Evolutionary conservation across 2,113 vertebrate species (phyloP).

Genomic region (Trachemys scripta): DNA sequence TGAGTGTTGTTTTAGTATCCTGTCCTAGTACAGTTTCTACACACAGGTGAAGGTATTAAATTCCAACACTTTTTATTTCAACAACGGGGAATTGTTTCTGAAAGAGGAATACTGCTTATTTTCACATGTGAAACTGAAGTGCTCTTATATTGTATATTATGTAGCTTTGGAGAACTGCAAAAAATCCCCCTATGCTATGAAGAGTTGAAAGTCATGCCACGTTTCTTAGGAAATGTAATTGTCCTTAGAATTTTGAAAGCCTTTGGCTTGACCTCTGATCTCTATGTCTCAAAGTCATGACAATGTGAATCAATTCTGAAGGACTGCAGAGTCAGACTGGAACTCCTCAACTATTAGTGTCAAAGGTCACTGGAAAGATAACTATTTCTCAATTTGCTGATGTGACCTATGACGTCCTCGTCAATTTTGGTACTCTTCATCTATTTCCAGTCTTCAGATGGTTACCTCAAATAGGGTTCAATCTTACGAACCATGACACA

Average conservation of each 20-base stretch:
- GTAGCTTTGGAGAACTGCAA: background rate
- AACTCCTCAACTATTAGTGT: background rate
- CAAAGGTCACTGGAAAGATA: background rate
- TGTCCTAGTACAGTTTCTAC: background rate
- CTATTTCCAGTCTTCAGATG: background rate
- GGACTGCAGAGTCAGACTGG: accelerated
- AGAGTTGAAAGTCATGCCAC: background rate
- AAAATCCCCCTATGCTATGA: background rate
- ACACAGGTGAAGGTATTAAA: background rate
- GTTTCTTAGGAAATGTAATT: background rate
- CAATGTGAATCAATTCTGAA: background rate
- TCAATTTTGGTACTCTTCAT: background rate
- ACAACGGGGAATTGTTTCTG: background rate
- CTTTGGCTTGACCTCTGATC: background rate
- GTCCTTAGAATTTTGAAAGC: background rate
- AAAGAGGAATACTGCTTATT: background rate
- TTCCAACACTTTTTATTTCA: background rate
- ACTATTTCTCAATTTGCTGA: background rate
- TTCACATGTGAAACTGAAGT: background rate
- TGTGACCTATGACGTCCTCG: too few relatives aligned
- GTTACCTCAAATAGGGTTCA: background rate
- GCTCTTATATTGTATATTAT: background rate
- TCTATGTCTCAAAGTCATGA: background rate
- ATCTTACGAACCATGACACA: accelerated
- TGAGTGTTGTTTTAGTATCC: background rate